Base-by-base conservation (phyloP, 2,888 invertebrate species). In the Tribolium freemani region DNA sequence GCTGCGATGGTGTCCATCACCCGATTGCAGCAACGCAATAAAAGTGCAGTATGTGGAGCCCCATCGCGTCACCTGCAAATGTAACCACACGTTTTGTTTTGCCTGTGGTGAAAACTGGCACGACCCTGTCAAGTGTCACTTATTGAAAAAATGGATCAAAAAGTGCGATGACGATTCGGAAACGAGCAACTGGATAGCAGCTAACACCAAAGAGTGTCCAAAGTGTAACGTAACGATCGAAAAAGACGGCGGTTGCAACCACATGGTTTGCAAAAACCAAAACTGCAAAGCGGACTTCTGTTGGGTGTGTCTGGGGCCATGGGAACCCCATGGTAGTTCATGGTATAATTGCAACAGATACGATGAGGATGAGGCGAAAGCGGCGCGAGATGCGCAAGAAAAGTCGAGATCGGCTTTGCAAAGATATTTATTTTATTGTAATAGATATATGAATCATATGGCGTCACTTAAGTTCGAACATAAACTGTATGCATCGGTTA, bases 381-480 rank as follows among this genome's bases (percentile, higher is more conserved):
- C 96, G 67, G 98, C 98, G 0, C 90, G 99, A 73, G 97, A 98
- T 88, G 97, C 97, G 38, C 98, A 98, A 87, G 98, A 98, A 88
- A 92, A 92, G 82, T 96, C 98, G 11, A 91, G 98, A 73, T 94
- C 97, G 45, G 97, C 97, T 57, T 91, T 99, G 73, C 97, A 98
- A 83, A 93, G 99, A 83, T 99, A 99, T 88, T 89, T 99, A 80
- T 98, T 98, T 89, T 99, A 99, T 88, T 99, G 97, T 88, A 98
- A 98, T 88, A 94, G 99, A 74, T 99, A 98, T 87, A 97, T 98
- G 96, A 99, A 99, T 88, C 99, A 99, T 88, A 97, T 97, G 96
- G 97, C 98, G 88, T 97, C 97, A 77, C 90, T 99, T 83, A 97
- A 97, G 87, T 97, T 99, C 88, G 99, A 99, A 89, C 93, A 94